Evolutionary conservation across 2,113 vertebrate species (phyloP), one percentile per base, ranked within the genome.

Genomic region (Rhabdornis inornatus): DNA sequence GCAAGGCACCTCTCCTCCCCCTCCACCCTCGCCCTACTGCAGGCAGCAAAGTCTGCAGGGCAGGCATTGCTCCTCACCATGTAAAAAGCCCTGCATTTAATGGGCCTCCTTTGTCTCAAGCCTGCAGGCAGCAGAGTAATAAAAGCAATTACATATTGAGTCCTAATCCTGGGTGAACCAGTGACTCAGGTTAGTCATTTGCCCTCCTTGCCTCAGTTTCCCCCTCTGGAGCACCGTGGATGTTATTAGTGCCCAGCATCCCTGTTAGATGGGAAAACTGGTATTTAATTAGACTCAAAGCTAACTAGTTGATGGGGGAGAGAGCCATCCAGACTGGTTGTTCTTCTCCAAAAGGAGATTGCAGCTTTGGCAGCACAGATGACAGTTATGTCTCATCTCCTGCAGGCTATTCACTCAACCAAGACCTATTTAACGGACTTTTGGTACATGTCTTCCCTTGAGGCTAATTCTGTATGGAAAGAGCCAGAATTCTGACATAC

Each of bases 141-240:
- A 95, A 93, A 92, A 92, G 77, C 95, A 96, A 96, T 95, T 96
- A 96, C 42, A 94, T 86, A 90, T 90, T 90, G 92, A 96, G 92
- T 60, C 69, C 80, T 96, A 96, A 96, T 94, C 95, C 92, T 72
- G 65, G 57, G 57, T 93, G 93, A 96, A 95, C 86, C 80, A 92
- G 83, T 44, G 86, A 84, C 90, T 90, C 83, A 35, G 86, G 95
- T 92, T 95, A 95, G 83, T 64, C 69, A 89, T 89, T 93, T 84
- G 78, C 40, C 69, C 72, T 95, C 83, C 15, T 44, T 89, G 92
- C 92, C 94, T 93, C 92, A 92, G 95, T 89, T 96, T 95, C 83
- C 92, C 88, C 69, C 79, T 81, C 75, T 53, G 18, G 6, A 87
- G 21, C 27, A 81, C 33, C 0, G 1, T 18, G 49, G 47, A 47